Evolutionary conservation across 2,888 invertebrate species (phyloP).

Genomic region (Drosophila seclusa): DNA sequence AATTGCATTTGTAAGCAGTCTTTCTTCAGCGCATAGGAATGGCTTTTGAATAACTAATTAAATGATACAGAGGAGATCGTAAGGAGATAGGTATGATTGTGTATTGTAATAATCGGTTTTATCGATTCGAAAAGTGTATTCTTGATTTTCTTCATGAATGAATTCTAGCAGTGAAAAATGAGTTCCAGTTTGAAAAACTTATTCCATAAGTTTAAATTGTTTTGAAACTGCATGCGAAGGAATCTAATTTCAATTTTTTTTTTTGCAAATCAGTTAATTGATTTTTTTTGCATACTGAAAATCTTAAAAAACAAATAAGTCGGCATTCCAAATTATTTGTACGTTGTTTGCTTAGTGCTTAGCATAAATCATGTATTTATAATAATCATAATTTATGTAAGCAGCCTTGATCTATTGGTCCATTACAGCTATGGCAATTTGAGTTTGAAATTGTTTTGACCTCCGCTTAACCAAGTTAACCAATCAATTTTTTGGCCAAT

Average conservation of each 20-base stretch:
- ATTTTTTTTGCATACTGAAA: background rate
- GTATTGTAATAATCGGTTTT: background rate
- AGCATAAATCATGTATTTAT: background rate
- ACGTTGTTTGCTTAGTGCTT: background rate
- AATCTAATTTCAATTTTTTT: background rate
- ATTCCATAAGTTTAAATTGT: background rate
- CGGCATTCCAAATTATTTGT: background rate
- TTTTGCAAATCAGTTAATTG: background rate
- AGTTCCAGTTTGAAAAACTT: background rate
- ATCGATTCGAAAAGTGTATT: background rate
- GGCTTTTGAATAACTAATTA: background rate
- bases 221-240: background rate
- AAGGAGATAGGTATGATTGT: background rate
- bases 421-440: constrained; percentile 12
- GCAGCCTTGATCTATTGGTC: constrained; percentile 39
- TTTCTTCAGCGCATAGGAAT: constrained; percentile 1
- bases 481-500: constrained; percentile 46
- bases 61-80: background rate
- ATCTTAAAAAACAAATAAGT: background rate
- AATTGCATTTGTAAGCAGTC: constrained; percentile 1
- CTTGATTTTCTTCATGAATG: background rate
- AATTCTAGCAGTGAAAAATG: background rate
- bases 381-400: background rate
- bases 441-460: constrained; percentile 23
- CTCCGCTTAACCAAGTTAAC: constrained; percentile 26